phyloP scores from a whole-genome alignment of 1,140 invertebrate species.

The Ostrea edulis region DNA sequence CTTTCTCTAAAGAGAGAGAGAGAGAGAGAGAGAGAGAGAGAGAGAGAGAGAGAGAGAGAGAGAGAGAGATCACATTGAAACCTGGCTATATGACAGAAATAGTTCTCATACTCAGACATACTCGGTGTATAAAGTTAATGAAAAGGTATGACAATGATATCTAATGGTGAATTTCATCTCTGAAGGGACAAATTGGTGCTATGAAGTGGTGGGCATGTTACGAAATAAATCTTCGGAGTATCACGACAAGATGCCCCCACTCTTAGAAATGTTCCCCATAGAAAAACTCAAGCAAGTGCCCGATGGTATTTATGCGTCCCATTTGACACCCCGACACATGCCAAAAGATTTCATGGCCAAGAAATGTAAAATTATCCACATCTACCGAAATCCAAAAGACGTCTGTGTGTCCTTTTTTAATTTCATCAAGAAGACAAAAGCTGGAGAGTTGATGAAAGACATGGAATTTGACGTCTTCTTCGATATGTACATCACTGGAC shows the following conservation, averaged over 20 bases:
- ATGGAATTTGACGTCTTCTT: constrained; percentile 8
- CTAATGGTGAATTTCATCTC: not conserved
- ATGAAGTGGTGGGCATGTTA: not conserved
- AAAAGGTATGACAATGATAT: no score
- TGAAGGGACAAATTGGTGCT: not conserved
- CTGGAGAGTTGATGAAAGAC: not conserved
- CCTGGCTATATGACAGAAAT: no score
- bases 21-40: no score
- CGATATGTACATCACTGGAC: not conserved
- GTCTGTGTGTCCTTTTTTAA: constrained; percentile 9
- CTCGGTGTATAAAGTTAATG: no score
- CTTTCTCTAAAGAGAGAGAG: no score
- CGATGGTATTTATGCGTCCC: not conserved
- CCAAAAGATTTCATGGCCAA: constrained; percentile 1
- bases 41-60: no score
- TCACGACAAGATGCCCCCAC: not conserved
- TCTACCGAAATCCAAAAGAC: constrained; percentile 39
- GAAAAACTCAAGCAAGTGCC: constrained; percentile 1
- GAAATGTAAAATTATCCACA: not conserved
- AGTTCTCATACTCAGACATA: no score
- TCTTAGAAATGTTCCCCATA: not conserved
- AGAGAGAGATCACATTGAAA: no score
- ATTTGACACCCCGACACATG: not conserved
- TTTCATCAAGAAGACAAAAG: constrained; percentile 31
- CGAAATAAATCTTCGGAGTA: not conserved